phyloP scores from a whole-genome alignment of 2,888 invertebrate species.

The Drosophila nigricruria region DNA sequence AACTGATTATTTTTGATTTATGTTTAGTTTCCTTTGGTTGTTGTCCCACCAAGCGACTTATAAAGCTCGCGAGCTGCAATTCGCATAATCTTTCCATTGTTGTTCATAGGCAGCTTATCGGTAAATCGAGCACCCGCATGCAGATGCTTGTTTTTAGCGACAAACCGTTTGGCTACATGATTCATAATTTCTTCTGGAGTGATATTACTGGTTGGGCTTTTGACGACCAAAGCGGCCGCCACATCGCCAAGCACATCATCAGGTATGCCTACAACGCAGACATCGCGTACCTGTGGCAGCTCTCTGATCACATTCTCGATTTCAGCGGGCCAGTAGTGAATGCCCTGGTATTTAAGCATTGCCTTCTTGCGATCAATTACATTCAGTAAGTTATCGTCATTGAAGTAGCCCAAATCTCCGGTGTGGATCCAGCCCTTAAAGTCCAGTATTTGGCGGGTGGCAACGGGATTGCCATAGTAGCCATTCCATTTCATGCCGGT shows the following conservation, averaged over 20 bases:
- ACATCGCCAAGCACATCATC: slow-evolving; percentile 49
- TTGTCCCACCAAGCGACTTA: slow-evolving; percentile 19
- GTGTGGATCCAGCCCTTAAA: slow-evolving; percentile 77
- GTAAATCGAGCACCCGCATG: slow-evolving; percentile 73
- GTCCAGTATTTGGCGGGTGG: slow-evolving; percentile 68
- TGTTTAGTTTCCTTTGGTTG: slow-evolving; percentile 1
- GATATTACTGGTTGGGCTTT: slow-evolving; percentile 17
- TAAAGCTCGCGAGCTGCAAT: slow-evolving; percentile 62
- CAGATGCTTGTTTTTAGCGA: slow-evolving; percentile 52
- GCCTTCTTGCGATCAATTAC: slow-evolving; percentile 81
- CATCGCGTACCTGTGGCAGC: slow-evolving; percentile 69
- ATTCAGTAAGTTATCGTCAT: slow-evolving; percentile 70
- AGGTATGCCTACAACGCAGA: slow-evolving; percentile 66
- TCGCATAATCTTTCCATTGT: slow-evolving; percentile 69
- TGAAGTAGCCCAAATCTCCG: slow-evolving; percentile 83
- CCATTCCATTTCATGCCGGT: slow-evolving; percentile 64
- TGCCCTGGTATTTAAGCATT: slow-evolving; percentile 70
- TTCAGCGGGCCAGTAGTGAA: slow-evolving; percentile 69
- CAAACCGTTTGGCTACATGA: slow-evolving; percentile 53
- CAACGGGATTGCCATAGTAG: slow-evolving; percentile 73
- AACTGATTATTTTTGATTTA: not conserved
- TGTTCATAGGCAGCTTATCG: slow-evolving; percentile 69
- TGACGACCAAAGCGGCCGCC: slow-evolving; percentile 54
- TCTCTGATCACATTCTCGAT: slow-evolving; percentile 73
- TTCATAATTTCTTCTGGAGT: slow-evolving; percentile 48